Conservation (phyloP, 2,888 invertebrate genomes). For the Horisme vitalbata region DNA sequence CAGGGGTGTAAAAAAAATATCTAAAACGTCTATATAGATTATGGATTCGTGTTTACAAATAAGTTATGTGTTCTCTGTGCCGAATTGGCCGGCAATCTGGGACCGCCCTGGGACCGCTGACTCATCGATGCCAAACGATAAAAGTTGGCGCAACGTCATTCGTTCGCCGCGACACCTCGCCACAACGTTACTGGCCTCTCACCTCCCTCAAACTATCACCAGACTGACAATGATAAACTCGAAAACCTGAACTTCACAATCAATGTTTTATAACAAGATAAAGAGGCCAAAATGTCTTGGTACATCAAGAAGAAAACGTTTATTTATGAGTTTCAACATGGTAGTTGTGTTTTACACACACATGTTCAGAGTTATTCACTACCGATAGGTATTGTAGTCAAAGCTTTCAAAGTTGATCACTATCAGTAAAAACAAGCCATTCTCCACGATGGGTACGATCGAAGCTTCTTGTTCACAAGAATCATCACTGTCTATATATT, state of each 20-base stretch:
- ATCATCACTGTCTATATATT: conserved; percentile 11
- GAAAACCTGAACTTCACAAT: not conserved
- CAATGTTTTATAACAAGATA: not conserved
- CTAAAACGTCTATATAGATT: conserved; percentile 32
- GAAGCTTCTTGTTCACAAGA: no score
- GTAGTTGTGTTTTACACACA: no score
- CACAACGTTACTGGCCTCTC: conserved; percentile 14
- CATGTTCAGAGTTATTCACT: no score
- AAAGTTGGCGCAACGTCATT: conserved; percentile 2
- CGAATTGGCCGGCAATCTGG: conserved; percentile 32
- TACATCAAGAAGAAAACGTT: no score
- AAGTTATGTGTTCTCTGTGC: conserved; percentile 37
- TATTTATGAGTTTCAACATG: no score
- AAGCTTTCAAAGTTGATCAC: no score
- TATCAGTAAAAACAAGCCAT: no score
- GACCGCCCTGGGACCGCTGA: conserved; percentile 19
- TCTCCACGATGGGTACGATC: no score
- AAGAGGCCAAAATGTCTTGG: not conserved
- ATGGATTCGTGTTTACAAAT: conserved; percentile 37
- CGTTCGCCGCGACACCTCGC: conserved; percentile 3
- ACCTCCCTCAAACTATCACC: conserved; percentile 10
- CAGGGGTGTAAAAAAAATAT: conserved; percentile 48
- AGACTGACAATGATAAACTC: conserved; percentile 8
- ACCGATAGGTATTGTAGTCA: no score
- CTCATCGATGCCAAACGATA: conserved; percentile 6